These are phyloP conservation scores for Drosophila pruinosa DNA, from an alignment of 1,140 invertebrate genomes.

Conservation along the genomic window DNA sequence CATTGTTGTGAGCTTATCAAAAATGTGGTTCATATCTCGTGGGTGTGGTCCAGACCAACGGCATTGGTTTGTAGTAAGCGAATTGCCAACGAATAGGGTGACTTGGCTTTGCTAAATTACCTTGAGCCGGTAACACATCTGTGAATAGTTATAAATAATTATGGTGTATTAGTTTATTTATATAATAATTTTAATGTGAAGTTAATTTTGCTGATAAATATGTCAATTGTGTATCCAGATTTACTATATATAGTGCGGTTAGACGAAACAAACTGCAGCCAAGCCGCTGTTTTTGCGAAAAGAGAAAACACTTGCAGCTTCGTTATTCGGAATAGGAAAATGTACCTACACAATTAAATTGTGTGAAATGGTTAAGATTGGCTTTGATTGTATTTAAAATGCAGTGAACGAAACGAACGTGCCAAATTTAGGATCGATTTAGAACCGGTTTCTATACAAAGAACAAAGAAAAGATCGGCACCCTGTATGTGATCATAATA, in stretches of 20 bases:
- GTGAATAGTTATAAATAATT: background rate
- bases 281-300: background rate
- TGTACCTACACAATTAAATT: too few species aligned
- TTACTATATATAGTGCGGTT: background rate
- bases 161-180: background rate
- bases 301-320: background rate
- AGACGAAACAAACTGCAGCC: background rate
- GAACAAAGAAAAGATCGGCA: background rate
- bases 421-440: constrained; percentile 4
- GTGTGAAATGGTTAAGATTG: too few species aligned
- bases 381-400: too few species aligned
- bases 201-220: background rate
- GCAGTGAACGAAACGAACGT: constrained; percentile 20
- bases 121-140: background rate
- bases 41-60: constrained; percentile 64
- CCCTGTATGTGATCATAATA: background rate
- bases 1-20: constrained; percentile 53
- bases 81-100: constrained; percentile 9
- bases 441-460: constrained; percentile 11
- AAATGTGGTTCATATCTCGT: constrained; percentile 42
- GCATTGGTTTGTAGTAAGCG: background rate
- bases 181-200: too few species aligned
- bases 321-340: background rate
- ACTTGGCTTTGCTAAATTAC: constrained; percentile 10
- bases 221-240: background rate